Evolutionary conservation across 2,797 vertebrate genomes (phyloP).

Genomic region (Sphaeramia orbicularis): DNA sequence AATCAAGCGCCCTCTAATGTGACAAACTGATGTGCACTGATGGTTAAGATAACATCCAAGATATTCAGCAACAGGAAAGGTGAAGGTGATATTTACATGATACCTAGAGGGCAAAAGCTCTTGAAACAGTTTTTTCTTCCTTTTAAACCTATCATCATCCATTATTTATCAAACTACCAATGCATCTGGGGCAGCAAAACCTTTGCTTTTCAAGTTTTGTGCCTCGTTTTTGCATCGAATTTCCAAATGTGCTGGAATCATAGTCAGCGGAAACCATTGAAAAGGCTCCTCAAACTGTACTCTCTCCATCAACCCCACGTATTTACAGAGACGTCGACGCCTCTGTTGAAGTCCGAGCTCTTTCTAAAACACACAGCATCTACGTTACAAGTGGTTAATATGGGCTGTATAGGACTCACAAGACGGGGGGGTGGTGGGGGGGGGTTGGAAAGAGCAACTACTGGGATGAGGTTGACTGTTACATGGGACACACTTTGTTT

Average conservation of each 20-base stretch:
- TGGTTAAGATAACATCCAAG: conserved; percentile 18
- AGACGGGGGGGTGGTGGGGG: background rate
- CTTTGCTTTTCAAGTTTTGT: conserved; percentile 6
- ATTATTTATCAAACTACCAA: conserved; percentile 10
- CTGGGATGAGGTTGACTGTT: conserved; percentile 29
- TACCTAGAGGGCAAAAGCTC: conserved; percentile 14
- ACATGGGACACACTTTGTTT: conserved; percentile 86
- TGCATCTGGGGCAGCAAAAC: conserved; percentile 17
- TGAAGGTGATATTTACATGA: conserved; percentile 51
- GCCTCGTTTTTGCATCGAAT: background rate
- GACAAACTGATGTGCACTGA: conserved; percentile 18
- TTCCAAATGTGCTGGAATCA: background rate
- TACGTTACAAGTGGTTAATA: conserved; percentile 20
- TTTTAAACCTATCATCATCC: conserved; percentile 16
- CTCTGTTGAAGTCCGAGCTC: conserved; percentile 4
- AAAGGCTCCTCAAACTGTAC: conserved; percentile 1
- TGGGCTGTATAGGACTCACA: conserved; percentile 15
- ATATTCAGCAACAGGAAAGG: conserved; percentile 22
- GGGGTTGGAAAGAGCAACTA: background rate
- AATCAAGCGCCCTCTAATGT: conserved; percentile 33
- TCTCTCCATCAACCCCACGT: background rate
- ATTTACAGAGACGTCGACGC: background rate
- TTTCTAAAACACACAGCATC: conserved; percentile 19
- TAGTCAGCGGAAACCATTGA: conserved; percentile 9
- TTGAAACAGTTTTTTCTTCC: too few species aligned